These are phyloP conservation scores for Drosophila differens DNA, from an alignment of 2,888 invertebrate species.

Conservation along the genomic window DNA sequence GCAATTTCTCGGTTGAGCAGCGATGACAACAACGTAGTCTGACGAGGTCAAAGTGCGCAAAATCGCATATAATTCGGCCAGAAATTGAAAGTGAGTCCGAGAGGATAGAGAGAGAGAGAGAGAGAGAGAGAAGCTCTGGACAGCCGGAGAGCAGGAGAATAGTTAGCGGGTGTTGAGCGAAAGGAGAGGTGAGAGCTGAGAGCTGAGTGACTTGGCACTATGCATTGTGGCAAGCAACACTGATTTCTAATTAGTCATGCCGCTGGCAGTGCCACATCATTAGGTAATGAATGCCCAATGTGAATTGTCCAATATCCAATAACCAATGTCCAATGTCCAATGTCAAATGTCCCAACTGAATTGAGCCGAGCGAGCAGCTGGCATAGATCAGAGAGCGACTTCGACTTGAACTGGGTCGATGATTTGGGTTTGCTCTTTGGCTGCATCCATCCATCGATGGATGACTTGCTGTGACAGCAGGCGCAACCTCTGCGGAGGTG, in stretches of 20 bases:
- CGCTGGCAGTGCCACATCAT: conserved; percentile 65
- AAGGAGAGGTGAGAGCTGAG: conserved; percentile 7
- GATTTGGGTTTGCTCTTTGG: neutral
- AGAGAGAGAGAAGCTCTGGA: conserved; percentile 1
- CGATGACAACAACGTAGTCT: conserved; percentile 49
- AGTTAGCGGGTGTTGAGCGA: neutral
- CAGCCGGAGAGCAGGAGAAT: neutral
- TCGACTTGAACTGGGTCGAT: conserved; percentile 48
- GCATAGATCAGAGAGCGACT: conserved; percentile 39
- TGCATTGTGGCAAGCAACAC: conserved; percentile 48
- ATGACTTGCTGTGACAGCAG: conserved; percentile 65
- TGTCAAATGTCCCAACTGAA: conserved; percentile 34
- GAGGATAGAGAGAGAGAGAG: neutral
- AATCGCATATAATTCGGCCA: conserved; percentile 67
- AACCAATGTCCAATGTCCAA: conserved; percentile 29
- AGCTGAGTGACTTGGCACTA: conserved; percentile 63
- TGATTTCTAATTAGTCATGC: conserved; percentile 74
- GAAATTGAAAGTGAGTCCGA: conserved; percentile 69
- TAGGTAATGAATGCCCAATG: conserved; percentile 62
- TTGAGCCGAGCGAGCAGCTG: conserved; percentile 48
- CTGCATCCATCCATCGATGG: conserved; percentile 42
- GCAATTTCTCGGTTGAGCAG: conserved; percentile 74
- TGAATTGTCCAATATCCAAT: conserved; percentile 46
- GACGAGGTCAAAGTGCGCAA: conserved; percentile 67
- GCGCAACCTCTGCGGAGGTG: conserved; percentile 68